These are phyloP conservation scores for Pseudomugil tenellus DNA, from an alignment of 2,797 vertebrate genomes.

Conservation along the genomic window DNA sequence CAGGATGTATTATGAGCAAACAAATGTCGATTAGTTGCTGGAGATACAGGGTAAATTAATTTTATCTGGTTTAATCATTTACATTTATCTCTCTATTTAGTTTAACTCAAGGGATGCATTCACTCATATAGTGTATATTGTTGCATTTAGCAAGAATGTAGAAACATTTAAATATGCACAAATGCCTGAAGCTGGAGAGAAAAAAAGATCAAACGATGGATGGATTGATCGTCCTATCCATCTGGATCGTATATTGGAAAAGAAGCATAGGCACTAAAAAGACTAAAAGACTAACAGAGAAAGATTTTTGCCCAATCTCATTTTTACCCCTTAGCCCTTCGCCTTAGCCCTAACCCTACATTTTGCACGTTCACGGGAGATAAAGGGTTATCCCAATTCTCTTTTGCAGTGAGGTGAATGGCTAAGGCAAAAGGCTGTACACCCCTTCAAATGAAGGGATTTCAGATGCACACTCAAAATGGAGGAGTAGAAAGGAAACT, in stretches of 20 bases:
- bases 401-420: too few relatives aligned
- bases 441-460: too few relatives aligned
- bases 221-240: too few relatives aligned
- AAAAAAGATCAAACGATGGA: neutral
- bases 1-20: slow-evolving; percentile 20
- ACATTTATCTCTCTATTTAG: neutral
- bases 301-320: too few relatives aligned
- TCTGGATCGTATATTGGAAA: slow-evolving; percentile 9
- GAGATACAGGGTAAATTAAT: neutral
- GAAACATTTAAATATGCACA: neutral
- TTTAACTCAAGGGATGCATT: slow-evolving; percentile 1
- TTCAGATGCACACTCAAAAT: too few relatives aligned
- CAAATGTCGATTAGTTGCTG: neutral
- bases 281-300: slow-evolving; percentile 12
- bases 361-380: too few relatives aligned
- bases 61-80: neutral
- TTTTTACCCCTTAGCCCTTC: too few relatives aligned
- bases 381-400: too few relatives aligned
- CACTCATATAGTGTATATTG: slow-evolving; percentile 9
- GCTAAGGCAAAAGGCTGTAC: too few relatives aligned
- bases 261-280: slow-evolving; percentile 7
- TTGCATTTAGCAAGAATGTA: slow-evolving; percentile 22
- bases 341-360: too few relatives aligned
- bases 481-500: too few relatives aligned
- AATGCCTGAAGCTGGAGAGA: neutral